Base-by-base conservation (phyloP, 2,888 invertebrate species). In the Aleiodes testaceus region DNA sequence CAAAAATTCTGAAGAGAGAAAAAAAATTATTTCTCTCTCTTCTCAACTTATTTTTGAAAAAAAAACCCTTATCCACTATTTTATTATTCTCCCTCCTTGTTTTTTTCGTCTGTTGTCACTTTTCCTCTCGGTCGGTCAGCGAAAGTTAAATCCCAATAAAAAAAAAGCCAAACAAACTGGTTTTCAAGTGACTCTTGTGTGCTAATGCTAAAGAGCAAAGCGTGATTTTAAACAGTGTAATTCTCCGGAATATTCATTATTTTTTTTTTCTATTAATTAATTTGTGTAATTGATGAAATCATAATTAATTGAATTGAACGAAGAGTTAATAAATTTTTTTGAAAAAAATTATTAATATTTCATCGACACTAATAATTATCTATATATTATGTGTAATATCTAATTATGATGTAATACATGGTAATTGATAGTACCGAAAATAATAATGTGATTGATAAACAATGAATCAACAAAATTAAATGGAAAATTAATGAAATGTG, bases 51-150 rank as follows among this genome's bases (percentile, higher is more conserved):
- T 9, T 36, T 36, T 36, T 36, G 18, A 2, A 49, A 52, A 6
- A 49, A 5, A 20, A 66, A 78, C 72, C 75, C 76, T 78, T 79
- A 26, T 45, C 3, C 44, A 42, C 50, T 70, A 55, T 72, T 20
- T 44, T 18, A 20, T 52, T 47, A 16, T 30, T 66, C 44, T 16
- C 26, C 18, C 64, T 16, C 44, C 22, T 18, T 22, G 44, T 42
- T 53, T 36, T 61, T 44, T 44, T n/a, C 49, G 30, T 16, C 61
- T 47, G 52, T 69, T 67, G 80, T 80, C 81, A 79, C 82, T 84
- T 82, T 85, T 85, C 80, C 82, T 84, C 83, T 85, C 81, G 80
- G 78, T 78, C 74, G 74, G 78, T 75, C 76, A 82, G 83, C 84
- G 83, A 85, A 85, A 85, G 85, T 85, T 9, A 82, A 81, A 80